Base-by-base conservation (phyloP, 2,888 invertebrate genomes). In the Odontomyia ornata region DNA sequence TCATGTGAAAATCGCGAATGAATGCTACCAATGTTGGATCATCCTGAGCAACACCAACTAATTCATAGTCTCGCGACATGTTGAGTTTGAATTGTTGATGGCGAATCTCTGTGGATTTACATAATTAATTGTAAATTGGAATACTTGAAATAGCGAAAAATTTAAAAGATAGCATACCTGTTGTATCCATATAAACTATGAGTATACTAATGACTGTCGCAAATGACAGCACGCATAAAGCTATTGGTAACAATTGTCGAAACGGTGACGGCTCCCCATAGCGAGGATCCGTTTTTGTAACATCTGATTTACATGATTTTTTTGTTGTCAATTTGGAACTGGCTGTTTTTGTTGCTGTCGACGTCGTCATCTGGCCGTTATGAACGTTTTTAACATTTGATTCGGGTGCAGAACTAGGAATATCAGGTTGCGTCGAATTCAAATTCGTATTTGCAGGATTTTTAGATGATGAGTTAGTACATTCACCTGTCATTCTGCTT, bases 181-280 rank as follows among this genome's bases (percentile, higher is more conserved):
- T 92, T 81, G 92, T 93, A 85, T 94, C 93, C 91, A 93, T 93
- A 86, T 93, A 94, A 81, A 94, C 90, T 62, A 94, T 89, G 80
- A 94, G 88, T 83, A 93, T 89, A 13, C 93, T 92, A 91, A 94
- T 93, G 36, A 93, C 94, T 36, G 93, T 92, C 77, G 93, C 93
- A 87, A 94, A 94, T 11, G 93, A 93, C 79, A 93, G 88, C 80
- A 94, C 89, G 87, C 93, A 94, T 80, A 93, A 88, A 65, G 92
- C 90, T 43, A 93, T 90, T 0, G 94, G 93, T 82, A 92, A 85
- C 78, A 92, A 86, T 80, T 86, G 86, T 80, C 87, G 85, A 80
- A 86, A 86, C 79, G 85, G 85, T 80, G 86, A 86, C 76, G 86
- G 84, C 79, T 83, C 85, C 78, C 83, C 85, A 81, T 85, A 81